phyloP scores from a whole-genome alignment of 2,888 invertebrate genomes.

The Cloeon dipterum region DNA sequence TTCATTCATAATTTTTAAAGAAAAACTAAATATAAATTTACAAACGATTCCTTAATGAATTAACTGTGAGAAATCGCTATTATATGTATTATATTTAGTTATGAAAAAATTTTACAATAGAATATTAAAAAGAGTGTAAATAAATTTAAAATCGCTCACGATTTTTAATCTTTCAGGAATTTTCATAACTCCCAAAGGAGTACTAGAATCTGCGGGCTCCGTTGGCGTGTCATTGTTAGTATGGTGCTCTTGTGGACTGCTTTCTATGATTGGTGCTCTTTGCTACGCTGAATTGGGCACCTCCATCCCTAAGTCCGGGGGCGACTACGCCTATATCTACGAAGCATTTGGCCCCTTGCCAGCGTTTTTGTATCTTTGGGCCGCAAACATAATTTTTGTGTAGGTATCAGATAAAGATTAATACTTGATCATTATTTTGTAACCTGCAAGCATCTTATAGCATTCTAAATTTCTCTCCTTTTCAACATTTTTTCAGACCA shows the following conservation, averaged over 20 bases:
- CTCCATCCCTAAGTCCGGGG: conserved; percentile 77
- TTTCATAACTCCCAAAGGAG: conserved; percentile 88
- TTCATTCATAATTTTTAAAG: too few relatives aligned
- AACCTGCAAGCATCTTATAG: neutral
- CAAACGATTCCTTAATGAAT: too few relatives aligned
- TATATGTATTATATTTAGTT: too few relatives aligned
- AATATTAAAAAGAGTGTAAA: too few relatives aligned
- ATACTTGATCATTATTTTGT: too few relatives aligned
- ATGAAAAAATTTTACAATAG: too few relatives aligned
- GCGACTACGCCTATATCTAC: conserved; percentile 90
- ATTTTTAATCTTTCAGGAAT: conserved; percentile 40
- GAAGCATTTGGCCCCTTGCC: conserved; percentile 80
- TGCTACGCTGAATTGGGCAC: conserved; percentile 93
- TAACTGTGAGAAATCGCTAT: too few relatives aligned
- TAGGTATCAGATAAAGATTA: conserved; percentile 26
- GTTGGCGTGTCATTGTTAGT: conserved; percentile 70
- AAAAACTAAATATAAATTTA: too few relatives aligned
- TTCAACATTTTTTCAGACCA: conserved; percentile 34
- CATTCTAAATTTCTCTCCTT: neutral
- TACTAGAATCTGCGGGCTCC: conserved; percentile 71
- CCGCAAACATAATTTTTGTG: conserved; percentile 91
- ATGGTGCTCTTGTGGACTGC: conserved; percentile 69
- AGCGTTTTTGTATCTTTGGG: conserved; percentile 90
- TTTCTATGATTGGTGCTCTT: conserved; percentile 83
- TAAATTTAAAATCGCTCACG: too few relatives aligned